These are phyloP conservation scores for Coenonympha arcania DNA, from an alignment of 2,888 invertebrate genomes.

Conservation along the genomic window DNA sequence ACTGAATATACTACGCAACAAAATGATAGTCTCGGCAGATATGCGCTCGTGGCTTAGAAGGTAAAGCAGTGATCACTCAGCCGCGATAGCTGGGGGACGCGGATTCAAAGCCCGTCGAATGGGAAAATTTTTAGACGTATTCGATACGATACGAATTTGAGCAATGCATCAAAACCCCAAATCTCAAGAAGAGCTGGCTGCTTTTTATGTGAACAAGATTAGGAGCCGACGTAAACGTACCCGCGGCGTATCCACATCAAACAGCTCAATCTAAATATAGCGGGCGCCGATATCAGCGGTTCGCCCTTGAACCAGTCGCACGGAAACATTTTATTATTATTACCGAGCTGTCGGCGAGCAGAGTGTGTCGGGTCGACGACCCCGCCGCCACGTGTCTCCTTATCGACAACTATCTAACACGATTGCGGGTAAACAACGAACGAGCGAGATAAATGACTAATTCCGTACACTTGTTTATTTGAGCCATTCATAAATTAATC, in stretches of 20 bases:
- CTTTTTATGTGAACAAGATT: not conserved
- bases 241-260: conserved; percentile 59
- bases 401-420: conserved; percentile 75
- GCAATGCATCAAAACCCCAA: too few relatives aligned
- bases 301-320: conserved; percentile 75
- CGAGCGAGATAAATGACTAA: conserved; percentile 73
- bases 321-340: conserved; percentile 76
- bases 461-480: conserved; percentile 62
- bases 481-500: conserved; percentile 66
- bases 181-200: too few relatives aligned
- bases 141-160: too few relatives aligned
- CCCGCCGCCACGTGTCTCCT: conserved; percentile 73
- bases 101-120: too few relatives aligned
- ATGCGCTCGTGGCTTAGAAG: too few relatives aligned
- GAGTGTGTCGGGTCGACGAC: conserved; percentile 73
- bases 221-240: conserved; percentile 31
- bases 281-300: conserved; percentile 73
- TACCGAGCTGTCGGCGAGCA: conserved; percentile 74
- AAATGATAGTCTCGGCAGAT: too few relatives aligned
- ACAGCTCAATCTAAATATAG: conserved; percentile 75
- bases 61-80: too few relatives aligned
- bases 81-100: too few relatives aligned
- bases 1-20: too few relatives aligned
- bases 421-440: conserved; percentile 73
- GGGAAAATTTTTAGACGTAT: too few relatives aligned